A percentile compares a stretch with the other conserved stretches of the same genome.
Conservation (phyloP, 2,888 invertebrate species). For the Dolomedes plantarius region DNA sequence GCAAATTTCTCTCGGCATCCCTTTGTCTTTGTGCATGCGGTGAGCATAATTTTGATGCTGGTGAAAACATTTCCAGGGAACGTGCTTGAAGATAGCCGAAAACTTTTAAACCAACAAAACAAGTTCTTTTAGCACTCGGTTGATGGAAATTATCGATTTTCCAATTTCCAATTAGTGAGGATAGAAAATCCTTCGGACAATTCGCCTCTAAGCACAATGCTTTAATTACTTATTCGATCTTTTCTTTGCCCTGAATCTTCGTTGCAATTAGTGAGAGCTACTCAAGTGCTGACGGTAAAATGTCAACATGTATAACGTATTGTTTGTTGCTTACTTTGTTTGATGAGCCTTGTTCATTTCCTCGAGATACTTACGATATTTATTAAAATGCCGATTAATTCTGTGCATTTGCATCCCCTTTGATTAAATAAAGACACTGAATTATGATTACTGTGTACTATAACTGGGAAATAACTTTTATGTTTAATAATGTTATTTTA, state of each 20-base stretch:
- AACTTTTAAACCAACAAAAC: constrained; percentile 42
- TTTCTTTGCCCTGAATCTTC: constrained; percentile 34
- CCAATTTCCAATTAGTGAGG: constrained; percentile 65
- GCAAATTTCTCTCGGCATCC: background rate
- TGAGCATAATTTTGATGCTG: background rate
- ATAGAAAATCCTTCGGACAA: constrained; percentile 55
- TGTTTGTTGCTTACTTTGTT: constrained; percentile 22
- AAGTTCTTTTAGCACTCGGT: constrained; percentile 29
- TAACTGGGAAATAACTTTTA: no score
- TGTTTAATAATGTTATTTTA: no score
- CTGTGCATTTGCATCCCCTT: background rate
- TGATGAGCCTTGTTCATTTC: constrained; percentile 16
- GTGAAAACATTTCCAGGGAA: background rate
- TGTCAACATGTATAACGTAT: constrained; percentile 21
- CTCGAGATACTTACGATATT: background rate
- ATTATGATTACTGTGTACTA: background rate
- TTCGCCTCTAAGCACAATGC: constrained; percentile 60
- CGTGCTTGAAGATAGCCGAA: constrained; percentile 12
- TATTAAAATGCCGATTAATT: background rate
- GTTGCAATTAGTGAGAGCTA: constrained; percentile 40
- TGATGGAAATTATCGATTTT: constrained; percentile 65
- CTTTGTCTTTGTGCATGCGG: background rate
- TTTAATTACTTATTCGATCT: constrained; percentile 67
- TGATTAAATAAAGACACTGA: background rate
- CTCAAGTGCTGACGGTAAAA: constrained; percentile 28